Evolutionary conservation across 1,140 invertebrate species (phyloP), one percentile per base, ranked within the genome.

Genomic region (Bursaphelenchus mucronatus): DNA sequence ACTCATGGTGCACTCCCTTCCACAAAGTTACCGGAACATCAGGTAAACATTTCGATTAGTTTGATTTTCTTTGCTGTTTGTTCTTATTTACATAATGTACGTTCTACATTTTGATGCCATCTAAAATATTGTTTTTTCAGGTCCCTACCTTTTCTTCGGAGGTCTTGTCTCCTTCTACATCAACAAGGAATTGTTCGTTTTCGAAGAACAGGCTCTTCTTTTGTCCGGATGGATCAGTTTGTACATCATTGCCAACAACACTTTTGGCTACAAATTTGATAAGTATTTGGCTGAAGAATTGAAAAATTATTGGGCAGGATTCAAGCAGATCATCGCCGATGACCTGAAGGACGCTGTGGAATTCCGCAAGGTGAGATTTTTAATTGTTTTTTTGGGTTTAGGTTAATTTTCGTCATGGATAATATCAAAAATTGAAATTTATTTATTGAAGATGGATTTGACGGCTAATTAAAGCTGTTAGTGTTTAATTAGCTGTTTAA

Each of bases 301-400:
- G 40, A 63, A 70, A 45, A 62, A 79, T 6, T 54, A 64, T 7
- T 63, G 81, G 61, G 56, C 65, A 51, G 58, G 65, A 58, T 68
- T 68, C 61, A 74, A 81, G 41, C 61, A 64, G 19, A 53, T 81
- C 41, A 81, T 79, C 64, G 55, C 64, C 9, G 69, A 80, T 40
- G 77, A 79, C 52, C 54, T 79, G 45, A 82, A 79, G 66, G 79
- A 79, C 39, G 77, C 80, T 19, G 66, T 74, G 51, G 80, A 82
- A 50, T 79, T 79, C 69, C 73, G 78, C 43, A 82, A 79, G 68
- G 75, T 75, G 8, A 13, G 39, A 7, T 19, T 39, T 8, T 44
- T n/a, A 21, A 2, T 68, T 30, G 0, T 8, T n/a, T 47, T 45
- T 30, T 64, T 66, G 30, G 2, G 30, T 30, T 30, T 30, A 30